These are phyloP conservation scores for Echinarachnius parma DNA, from an alignment of 53 echinoderm and acorn worm species.

Conservation along the genomic window DNA sequence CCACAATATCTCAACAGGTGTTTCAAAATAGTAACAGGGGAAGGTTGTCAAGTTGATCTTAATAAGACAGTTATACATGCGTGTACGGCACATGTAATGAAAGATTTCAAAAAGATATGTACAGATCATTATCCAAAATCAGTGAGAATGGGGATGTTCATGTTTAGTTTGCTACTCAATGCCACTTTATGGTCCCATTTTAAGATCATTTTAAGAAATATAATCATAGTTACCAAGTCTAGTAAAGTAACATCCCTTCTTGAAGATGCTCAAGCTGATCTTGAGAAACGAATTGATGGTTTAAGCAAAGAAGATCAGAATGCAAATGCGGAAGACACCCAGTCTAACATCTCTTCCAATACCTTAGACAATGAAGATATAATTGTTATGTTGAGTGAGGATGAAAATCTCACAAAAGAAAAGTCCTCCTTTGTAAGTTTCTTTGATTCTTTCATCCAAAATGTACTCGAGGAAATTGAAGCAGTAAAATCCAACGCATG, in stretches of 20 bases:
- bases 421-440: background rate
- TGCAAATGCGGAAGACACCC: conserved; percentile 8
- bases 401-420: background rate
- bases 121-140: background rate
- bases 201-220: background rate
- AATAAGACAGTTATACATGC: conserved; percentile 13
- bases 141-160: conserved; percentile 11
- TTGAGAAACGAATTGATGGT: background rate
- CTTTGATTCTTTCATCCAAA: background rate
- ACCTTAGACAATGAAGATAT: background rate
- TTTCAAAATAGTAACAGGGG: conserved; percentile 11
- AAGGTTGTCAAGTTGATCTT: conserved; percentile 8
- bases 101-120: conserved; percentile 10
- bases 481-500: background rate
- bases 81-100: conserved; percentile 14
- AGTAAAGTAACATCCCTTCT: conserved; percentile 8
- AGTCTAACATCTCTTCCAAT: background rate
- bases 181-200: background rate
- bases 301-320: conserved; percentile 8
- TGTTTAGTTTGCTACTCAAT: conserved; percentile 10
- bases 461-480: background rate
- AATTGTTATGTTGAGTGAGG: background rate
- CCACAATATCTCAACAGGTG: conserved; percentile 5
- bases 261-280: background rate
- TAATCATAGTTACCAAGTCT: conserved; percentile 6